phyloP scores from a whole-genome alignment of 2,797 vertebrate genomes.

The Anomalospiza imberbis region DNA sequence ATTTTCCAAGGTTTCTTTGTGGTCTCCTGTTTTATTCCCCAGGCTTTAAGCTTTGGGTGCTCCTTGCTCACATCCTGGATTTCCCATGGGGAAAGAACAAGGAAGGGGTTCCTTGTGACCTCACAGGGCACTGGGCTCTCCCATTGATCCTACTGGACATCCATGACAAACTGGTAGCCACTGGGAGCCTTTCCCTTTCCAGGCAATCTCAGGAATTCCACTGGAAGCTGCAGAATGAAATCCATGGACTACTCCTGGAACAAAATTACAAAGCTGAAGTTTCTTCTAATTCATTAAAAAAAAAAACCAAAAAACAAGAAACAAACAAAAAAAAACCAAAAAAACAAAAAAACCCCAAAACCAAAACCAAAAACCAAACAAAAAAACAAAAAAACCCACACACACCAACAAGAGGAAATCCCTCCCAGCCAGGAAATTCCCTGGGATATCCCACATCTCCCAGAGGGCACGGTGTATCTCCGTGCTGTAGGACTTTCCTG shows the following conservation, averaged over 20 bases:
- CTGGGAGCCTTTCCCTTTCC: background rate
- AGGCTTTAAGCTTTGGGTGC: background rate
- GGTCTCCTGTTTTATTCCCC: background rate
- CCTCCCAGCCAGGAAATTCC: background rate
- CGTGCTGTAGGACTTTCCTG: background rate
- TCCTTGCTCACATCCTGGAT: background rate
- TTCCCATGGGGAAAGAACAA: background rate
- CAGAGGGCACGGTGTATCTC: accelerated
- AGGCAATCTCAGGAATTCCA: background rate
- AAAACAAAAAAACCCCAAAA: too few relatives aligned
- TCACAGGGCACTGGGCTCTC: background rate
- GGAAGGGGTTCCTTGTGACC: background rate
- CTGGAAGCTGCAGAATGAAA: background rate
- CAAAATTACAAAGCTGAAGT: background rate
- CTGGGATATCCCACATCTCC: background rate
- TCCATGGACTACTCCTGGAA: background rate
- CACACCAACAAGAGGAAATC: background rate
- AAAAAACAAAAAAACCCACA: too few relatives aligned
- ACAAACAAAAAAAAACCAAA: too few relatives aligned
- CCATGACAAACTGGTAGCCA: background rate
- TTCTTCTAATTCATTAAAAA: background rate
- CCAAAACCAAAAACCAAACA: too few relatives aligned
- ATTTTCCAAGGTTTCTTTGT: background rate
- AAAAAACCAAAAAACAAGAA: too few relatives aligned
- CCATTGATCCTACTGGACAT: background rate